Percentiles rank a stretch among this genome's conserved stretches.
Conservation (phyloP, 2,797 vertebrate genomes). For the Melanotaenia parkinsoni region DNA sequence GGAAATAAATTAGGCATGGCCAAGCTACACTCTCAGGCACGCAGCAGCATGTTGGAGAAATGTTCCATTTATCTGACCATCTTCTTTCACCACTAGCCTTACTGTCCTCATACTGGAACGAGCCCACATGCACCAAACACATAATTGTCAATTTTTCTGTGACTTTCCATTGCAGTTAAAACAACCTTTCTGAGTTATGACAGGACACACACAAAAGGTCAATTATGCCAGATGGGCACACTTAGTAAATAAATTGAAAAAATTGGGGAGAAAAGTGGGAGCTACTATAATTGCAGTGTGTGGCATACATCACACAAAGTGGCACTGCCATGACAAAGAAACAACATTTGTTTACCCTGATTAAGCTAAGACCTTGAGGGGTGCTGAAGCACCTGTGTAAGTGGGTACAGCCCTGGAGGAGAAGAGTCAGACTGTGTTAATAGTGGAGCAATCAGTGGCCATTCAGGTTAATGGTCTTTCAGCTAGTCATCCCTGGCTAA, state of each 20-base stretch:
- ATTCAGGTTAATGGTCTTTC: conserved; percentile 85
- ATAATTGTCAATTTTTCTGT: conserved; percentile 46
- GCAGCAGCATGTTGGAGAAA: conserved; percentile 78
- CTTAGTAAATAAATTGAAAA: conserved; percentile 67
- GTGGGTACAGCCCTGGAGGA: conserved; percentile 74
- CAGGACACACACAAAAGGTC: conserved; percentile 72
- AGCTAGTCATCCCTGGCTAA: conserved; percentile 79
- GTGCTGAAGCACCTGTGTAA: conserved; percentile 79
- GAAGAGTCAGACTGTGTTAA: conserved; percentile 79
- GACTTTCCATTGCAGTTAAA: conserved; percentile 61
- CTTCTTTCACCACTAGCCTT: conserved; percentile 59
- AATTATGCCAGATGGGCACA: conserved; percentile 76
- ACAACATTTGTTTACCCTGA: conserved; percentile 81
- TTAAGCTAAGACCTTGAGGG: conserved; percentile 75
- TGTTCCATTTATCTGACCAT: conserved; percentile 80
- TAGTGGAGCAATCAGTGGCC: conserved; percentile 82
- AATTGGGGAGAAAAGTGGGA: conserved; percentile 50
- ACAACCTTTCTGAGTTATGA: conserved; percentile 63
- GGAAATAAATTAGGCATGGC: conserved; percentile 85
- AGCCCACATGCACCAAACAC: conserved; percentile 25
- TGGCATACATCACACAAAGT: conserved; percentile 72
- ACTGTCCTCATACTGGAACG: conserved; percentile 49
- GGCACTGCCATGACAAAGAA: conserved; percentile 71
- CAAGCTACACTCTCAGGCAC: conserved; percentile 74
- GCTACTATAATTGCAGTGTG: conserved; percentile 52